A percentile compares a stretch with the other conserved stretches of the same genome.
Evolutionary conservation across 2,113 vertebrate genomes (phyloP).

Genomic region (Xerus inauris): DNA sequence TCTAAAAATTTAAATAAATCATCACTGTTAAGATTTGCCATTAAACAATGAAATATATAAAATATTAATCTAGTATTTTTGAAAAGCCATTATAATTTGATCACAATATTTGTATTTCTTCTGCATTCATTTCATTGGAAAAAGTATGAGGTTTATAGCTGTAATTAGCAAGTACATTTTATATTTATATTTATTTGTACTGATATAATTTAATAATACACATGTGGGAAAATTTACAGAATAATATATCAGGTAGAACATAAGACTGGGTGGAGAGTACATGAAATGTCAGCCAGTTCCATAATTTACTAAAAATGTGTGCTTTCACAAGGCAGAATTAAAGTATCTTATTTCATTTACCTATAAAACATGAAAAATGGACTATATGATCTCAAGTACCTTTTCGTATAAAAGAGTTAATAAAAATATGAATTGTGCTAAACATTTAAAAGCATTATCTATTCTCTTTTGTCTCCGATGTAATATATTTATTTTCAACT

Average conservation of each 20-base stretch:
- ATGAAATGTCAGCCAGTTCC: not conserved
- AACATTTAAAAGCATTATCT: not conserved
- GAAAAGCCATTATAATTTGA: not conserved
- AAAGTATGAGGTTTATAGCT: not conserved
- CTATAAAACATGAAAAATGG: not conserved
- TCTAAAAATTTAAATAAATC: not conserved
- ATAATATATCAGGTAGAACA: not conserved
- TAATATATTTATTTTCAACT: constrained; percentile 25
- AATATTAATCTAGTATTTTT: not conserved
- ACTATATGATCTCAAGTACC: not conserved
- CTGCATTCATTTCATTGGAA: not conserved
- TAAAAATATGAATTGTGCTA: not conserved
- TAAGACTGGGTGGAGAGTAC: not conserved
- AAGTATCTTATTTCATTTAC: not conserved
- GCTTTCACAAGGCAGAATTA: not conserved
- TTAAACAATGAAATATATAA: not conserved
- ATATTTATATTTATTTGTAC: not conserved
- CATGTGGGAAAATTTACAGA: not conserved
- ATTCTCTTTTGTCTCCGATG: not conserved
- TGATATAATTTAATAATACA: not conserved
- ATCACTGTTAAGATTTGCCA: not conserved
- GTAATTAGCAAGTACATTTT: not conserved
- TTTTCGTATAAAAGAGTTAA: constrained; percentile 9
- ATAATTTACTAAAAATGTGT: not conserved
- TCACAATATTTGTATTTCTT: not conserved